These are phyloP conservation scores for Drosophila nr. medialis DNA, from an alignment of 2,888 invertebrate species.

Conservation along the genomic window DNA sequence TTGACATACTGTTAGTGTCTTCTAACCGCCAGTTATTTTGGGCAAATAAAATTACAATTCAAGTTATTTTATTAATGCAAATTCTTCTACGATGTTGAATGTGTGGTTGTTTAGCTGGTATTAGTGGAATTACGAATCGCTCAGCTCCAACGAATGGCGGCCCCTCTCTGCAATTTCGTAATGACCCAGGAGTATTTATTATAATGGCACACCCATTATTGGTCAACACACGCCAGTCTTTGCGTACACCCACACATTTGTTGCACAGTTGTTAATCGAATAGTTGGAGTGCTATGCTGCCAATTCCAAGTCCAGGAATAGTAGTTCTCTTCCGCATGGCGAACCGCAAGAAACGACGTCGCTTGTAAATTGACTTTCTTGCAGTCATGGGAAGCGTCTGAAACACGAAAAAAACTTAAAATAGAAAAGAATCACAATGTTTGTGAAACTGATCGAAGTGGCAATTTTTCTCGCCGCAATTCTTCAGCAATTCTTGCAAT, in stretches of 20 bases:
- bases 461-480: conserved; percentile 32
- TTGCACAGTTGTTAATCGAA: conserved; percentile 34
- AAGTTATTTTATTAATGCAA: conserved; percentile 44
- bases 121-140: conserved; percentile 13
- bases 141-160: background rate
- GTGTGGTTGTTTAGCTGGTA: conserved; percentile 29
- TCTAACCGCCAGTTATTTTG: conserved; percentile 26
- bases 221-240: conserved; percentile 32
- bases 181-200: conserved; percentile 39
- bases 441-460: conserved; percentile 53
- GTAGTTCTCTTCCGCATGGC: conserved; percentile 45
- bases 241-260: conserved; percentile 11
- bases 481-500: conserved; percentile 11
- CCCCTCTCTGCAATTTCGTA: conserved; percentile 29
- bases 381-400: conserved; percentile 30
- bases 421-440: conserved; percentile 21
- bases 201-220: conserved; percentile 55
- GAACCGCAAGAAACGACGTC: conserved; percentile 38
- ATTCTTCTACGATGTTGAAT: conserved; percentile 37
- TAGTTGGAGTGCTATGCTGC: conserved; percentile 15
- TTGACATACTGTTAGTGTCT: background rate
- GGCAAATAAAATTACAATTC: conserved; percentile 22
- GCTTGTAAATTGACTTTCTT: conserved; percentile 29
- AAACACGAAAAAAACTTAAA: conserved; percentile 1
- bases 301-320: background rate